phyloP scores from a whole-genome alignment of 1,140 invertebrate species.

The Diplogasteroides magnus region DNA sequence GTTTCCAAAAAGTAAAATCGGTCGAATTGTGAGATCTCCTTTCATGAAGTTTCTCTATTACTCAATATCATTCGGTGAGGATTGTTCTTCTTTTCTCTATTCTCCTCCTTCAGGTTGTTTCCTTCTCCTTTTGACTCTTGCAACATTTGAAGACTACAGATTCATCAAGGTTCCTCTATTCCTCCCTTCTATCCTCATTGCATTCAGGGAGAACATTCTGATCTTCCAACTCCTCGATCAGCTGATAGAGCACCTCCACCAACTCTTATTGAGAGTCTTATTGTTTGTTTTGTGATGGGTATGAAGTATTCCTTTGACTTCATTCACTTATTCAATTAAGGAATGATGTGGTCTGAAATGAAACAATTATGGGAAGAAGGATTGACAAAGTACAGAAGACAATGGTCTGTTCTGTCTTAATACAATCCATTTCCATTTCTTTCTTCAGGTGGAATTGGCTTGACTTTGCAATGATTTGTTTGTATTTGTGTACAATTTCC shows the following conservation, averaged over 20 bases:
- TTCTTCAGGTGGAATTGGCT: constrained; percentile 97
- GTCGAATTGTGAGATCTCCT: constrained; percentile 78
- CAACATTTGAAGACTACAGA: constrained; percentile 73
- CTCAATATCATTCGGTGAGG: constrained; percentile 71
- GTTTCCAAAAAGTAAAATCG: constrained; percentile 71
- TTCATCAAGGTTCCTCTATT: constrained; percentile 60
- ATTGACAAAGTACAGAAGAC: constrained; percentile 78
- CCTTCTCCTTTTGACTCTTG: constrained; percentile 61
- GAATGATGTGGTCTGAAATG: constrained; percentile 82
- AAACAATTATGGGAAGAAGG: constrained; percentile 79
- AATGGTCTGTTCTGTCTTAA: no score
- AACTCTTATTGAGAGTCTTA: constrained; percentile 73
- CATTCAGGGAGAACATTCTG: not conserved
- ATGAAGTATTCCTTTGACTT: constrained; percentile 7
- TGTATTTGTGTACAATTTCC: constrained; percentile 60
- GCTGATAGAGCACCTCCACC: constrained; percentile 74
- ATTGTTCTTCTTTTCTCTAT: not conserved
- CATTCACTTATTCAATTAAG: constrained; percentile 59
- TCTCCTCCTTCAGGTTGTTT: constrained; percentile 64
- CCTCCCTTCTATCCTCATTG: constrained; percentile 53
- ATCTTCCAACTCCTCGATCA: constrained; percentile 56
- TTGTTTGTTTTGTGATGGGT: constrained; percentile 78
- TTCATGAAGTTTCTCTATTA: constrained; percentile 90
- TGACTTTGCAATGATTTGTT: constrained; percentile 74
- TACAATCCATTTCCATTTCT: no score